Base-by-base conservation (phyloP, 2,797 vertebrate species). In the Percopsis omiscomaycus region DNA sequence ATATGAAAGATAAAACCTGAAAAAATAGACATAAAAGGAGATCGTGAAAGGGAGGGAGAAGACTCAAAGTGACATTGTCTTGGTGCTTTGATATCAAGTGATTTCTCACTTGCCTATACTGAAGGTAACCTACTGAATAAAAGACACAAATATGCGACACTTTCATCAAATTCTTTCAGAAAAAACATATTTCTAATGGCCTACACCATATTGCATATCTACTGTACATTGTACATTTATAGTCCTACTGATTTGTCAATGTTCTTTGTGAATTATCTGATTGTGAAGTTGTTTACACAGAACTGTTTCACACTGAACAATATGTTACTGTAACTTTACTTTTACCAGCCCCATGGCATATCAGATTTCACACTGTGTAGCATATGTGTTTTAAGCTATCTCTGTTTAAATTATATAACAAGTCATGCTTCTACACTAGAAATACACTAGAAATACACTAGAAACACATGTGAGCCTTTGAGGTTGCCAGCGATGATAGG, bases 391-490 rank as follows among this genome's bases (percentile, higher is more conserved):
- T 28, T 54, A 54, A 12, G 15, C 16, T 52, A 10, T 27, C 15
- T 52, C 4, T 16, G 27, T 52, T 15, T n/a, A 12, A 10, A 11
- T 3, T 30, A 3, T 15, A 12, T 46, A 16, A 22, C 22, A 22
- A 22, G 22, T 22, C 22, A 30, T 57, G 30, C n/a, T 22, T 60
- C n/a, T n/a, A n/a, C n/a, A n/a, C n/a, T n/a, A n/a, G n/a, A n/a
- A 1, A 42, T 49, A 53, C 65, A 81, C 5, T 2, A 69, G 64
- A 72, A 1, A 42, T 49, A 53, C 65, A 81, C 5, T 2, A 69
- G 64, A 72, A 75, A 71, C 78, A 79, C 67, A 73, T 79, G 62
- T 79, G 68, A 50, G 59, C 55, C 62, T 82, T 73, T 78, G 71
- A 79, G 72, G 66, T 58, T 59, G 42, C 5, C 32, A 56, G 61